Evolutionary conservation across 92 coral and sea anemone genomes (phyloP), one percentile per base, ranked within the genome.

Genomic region (Blastomussa wellsi): DNA sequence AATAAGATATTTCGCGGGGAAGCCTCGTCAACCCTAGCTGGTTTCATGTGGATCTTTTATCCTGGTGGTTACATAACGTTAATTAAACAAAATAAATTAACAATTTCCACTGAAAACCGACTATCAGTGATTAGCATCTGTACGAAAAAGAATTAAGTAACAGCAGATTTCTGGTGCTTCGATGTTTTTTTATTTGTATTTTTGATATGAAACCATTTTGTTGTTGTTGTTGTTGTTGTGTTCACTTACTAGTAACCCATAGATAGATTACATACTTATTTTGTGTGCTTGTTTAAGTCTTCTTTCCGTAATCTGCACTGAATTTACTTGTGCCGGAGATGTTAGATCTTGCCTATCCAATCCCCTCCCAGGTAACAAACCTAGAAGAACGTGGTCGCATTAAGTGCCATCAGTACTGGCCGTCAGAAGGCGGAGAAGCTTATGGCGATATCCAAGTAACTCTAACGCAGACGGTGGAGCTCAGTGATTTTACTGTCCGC

Each of bases 381-480:
- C 84, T 92, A 24, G 98, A 96, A 88, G 98, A 96, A 78, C 89
- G 95, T 14, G 95, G 98, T 35, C 95, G 98, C 79, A 73, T 90
- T 22, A 96, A 96, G 77, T 96, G 98, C 70, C 91, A 94, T 76
- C 98, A 96, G 78, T 96, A 96, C 73, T 96, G 98, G 98, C 98
- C 98, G 22, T 83, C 92, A 14, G 47, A 92, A 6, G 98, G 91
- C 15, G 77, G 94, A 7, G 72, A 47, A 53, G 49, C 83, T 15
- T 89, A 89, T 79, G 98, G 98, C 22, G 86, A 80, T 64, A 87
- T 96, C 32, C 81, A 79, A 31, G 95, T 96, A 32, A 85, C 87
- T 20, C 70, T 89, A 31, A 67, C 85, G 89, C 92, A 95, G 78
- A 88, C 91, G 16, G 92, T 94, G 49, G 98, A 91, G 59, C 95